phyloP scores from a whole-genome alignment of 2,797 vertebrate species.

The Semaprochilodus insignis region DNA sequence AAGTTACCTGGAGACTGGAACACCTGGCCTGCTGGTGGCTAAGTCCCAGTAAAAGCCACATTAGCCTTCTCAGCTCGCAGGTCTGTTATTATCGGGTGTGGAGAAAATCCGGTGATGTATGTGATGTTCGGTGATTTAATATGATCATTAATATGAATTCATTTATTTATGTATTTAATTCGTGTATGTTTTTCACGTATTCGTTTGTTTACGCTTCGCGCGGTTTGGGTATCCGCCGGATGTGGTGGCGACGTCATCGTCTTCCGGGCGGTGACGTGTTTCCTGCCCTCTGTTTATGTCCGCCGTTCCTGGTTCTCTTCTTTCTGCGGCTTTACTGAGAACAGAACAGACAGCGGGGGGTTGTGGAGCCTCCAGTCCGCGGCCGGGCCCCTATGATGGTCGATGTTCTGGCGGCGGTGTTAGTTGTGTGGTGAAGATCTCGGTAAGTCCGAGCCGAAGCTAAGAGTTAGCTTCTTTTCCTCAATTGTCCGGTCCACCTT shows the following conservation, averaged over 20 bases:
- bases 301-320: not conserved
- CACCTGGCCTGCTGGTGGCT: too few species aligned
- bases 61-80: too few species aligned
- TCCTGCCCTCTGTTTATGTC: conserved; percentile 58
- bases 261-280: conserved; percentile 29
- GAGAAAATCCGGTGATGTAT: too few species aligned
- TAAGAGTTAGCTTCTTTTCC: not conserved
- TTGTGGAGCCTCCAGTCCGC: not conserved
- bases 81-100: too few species aligned
- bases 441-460: not conserved
- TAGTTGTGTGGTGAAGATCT: not conserved
- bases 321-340: not conserved
- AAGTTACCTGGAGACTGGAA: too few species aligned
- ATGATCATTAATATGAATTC: too few species aligned
- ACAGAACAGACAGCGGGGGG: not conserved
- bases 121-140: too few species aligned
- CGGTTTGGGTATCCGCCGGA: conserved; percentile 43
- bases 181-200: too few species aligned
- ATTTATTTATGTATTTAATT: too few species aligned
- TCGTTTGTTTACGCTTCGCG: too few species aligned
- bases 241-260: not conserved
- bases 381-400: not conserved
- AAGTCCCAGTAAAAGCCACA: too few species aligned
- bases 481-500: not conserved
- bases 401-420: not conserved